Evolutionary conservation across 2,113 vertebrate genomes (phyloP).

Genomic region (Capreolus pygargus): DNA sequence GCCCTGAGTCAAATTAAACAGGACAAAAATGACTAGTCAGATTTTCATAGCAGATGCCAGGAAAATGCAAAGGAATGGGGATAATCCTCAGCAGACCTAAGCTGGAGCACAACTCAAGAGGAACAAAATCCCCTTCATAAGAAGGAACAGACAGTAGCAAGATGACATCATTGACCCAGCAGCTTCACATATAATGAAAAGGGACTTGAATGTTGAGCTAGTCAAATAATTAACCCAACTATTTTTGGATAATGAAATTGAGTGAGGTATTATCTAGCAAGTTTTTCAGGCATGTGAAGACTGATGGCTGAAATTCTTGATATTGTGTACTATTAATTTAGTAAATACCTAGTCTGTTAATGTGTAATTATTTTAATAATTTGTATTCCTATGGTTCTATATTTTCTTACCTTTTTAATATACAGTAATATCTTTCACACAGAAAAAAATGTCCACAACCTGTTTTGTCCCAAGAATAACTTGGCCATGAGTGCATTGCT

Average conservation of each 20-base stretch:
- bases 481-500: fast-evolving
- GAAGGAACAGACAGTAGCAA: neutral
- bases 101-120: neutral
- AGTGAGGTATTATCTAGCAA: neutral
- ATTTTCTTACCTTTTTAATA: neutral
- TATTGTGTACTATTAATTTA: neutral
- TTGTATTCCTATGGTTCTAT: fast-evolving
- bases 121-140: neutral
- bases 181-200: neutral
- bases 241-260: neutral
- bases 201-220: neutral
- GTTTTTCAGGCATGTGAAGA: neutral
- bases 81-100: neutral
- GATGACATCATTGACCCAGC: neutral
- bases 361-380: neutral
- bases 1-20: neutral
- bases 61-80: neutral
- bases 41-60: neutral
- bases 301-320: neutral
- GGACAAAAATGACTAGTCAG: neutral
- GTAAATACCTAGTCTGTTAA: neutral
- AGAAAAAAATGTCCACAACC: neutral
- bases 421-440: neutral
- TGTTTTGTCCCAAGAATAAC: neutral
- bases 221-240: neutral